phyloP scores from a whole-genome alignment of 2,797 vertebrate genomes.

The Smutsia gigantea region DNA sequence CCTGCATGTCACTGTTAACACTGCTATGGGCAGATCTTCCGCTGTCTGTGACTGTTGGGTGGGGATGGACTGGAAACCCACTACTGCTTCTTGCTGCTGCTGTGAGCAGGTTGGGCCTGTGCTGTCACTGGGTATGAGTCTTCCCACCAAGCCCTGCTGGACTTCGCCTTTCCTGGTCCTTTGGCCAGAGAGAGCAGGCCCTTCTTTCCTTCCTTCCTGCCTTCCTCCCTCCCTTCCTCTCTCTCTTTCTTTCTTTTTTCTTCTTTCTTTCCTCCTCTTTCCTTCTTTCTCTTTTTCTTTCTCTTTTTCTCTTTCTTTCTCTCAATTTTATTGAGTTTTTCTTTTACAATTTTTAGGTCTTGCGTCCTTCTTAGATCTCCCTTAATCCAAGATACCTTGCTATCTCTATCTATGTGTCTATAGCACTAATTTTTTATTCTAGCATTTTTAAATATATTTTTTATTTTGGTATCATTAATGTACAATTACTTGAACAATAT shows the following conservation, averaged over 20 bases:
- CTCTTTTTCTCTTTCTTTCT: neutral
- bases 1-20: neutral
- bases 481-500: too few species aligned
- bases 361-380: neutral
- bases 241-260: neutral
- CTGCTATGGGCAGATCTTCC: neutral
- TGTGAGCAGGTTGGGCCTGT: neutral
- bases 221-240: too few species aligned
- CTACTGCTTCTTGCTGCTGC: neutral
- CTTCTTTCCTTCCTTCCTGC: neutral
- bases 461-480: too few species aligned
- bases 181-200: neutral
- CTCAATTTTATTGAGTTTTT: neutral
- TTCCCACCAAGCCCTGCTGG: neutral
- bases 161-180: neutral
- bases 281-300: neutral
- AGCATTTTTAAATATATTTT: too few species aligned
- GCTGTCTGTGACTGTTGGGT: neutral
- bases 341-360: neutral
- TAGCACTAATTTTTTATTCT: neutral
- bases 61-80: neutral
- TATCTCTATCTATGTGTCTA: neutral
- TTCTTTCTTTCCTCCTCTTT: neutral
- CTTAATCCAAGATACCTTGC: neutral
- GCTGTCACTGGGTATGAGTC: neutral